These are phyloP conservation scores for Lasioglossum calceatum DNA, from an alignment of 2,888 invertebrate genomes.

Conservation along the genomic window DNA sequence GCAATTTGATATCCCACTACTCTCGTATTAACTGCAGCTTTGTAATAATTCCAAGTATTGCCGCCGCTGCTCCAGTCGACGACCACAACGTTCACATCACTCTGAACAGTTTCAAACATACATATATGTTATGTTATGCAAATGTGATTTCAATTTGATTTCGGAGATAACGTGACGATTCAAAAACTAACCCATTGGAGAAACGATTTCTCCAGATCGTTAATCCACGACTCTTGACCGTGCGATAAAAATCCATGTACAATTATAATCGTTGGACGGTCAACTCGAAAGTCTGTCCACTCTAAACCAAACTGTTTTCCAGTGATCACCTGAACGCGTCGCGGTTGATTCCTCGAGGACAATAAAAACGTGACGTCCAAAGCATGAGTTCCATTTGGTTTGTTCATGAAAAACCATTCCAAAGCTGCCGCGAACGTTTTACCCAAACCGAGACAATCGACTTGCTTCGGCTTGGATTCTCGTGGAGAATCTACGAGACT, in stretches of 20 bases:
- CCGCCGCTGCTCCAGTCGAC: conserved; percentile 89
- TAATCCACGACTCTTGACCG: conserved; percentile 87
- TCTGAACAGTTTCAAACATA: conserved; percentile 81
- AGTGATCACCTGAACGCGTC: conserved; percentile 84
- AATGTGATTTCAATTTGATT: not conserved
- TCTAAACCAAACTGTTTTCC: conserved; percentile 86
- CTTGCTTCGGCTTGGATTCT: conserved; percentile 18
- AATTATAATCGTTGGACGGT: conserved; percentile 86
- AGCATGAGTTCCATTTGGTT: conserved; percentile 83
- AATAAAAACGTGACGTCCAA: conserved; percentile 86
- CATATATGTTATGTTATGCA: not conserved
- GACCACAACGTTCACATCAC: conserved; percentile 87
- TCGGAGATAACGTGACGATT: not conserved
- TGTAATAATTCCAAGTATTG: conserved; percentile 87
- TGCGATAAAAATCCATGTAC: conserved; percentile 88
- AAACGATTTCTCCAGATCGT: conserved; percentile 86
- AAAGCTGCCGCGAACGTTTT: conserved; percentile 79
- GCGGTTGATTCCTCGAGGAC: conserved; percentile 83
- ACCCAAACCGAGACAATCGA: conserved; percentile 86
- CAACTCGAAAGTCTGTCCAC: conserved; percentile 86
- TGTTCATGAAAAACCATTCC: conserved; percentile 85
- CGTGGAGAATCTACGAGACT: not conserved
- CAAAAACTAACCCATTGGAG: conserved; percentile 85
- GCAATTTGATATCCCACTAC: conserved; percentile 86
- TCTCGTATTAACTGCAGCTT: conserved; percentile 87